Conservation (phyloP, 1,140 invertebrate species). For the Hypsibius dujardini region DNA sequence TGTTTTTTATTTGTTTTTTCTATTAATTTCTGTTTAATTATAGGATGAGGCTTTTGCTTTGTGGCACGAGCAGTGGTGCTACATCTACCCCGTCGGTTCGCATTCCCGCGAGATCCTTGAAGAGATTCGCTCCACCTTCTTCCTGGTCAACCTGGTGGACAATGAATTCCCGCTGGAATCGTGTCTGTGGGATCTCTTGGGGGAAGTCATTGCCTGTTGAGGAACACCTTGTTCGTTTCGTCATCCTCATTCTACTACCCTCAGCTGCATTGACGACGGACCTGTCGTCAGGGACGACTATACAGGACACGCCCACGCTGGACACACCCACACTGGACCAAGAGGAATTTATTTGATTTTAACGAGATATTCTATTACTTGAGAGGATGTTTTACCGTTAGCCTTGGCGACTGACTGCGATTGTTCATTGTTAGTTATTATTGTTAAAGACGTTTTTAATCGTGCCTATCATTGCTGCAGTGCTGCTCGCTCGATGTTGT, state of each 20-base stretch:
- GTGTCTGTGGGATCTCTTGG: constrained; percentile 33
- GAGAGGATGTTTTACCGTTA: too few species aligned
- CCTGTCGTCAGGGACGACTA: not conserved
- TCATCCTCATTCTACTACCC: not conserved
- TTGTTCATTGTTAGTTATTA: too few species aligned
- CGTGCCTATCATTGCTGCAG: too few species aligned
- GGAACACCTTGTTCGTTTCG: not conserved
- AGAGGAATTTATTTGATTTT: too few species aligned
- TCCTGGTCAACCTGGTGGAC: constrained; percentile 44
- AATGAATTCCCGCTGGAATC: constrained; percentile 42
- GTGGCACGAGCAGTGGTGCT: constrained; percentile 42
- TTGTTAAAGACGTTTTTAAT: too few species aligned
- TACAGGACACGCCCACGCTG: not conserved
- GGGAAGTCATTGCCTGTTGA: not conserved
- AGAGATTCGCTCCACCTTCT: constrained; percentile 39
- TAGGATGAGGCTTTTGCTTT: constrained; percentile 44
- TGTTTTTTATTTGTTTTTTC: constrained; percentile 13
- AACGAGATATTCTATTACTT: too few species aligned
- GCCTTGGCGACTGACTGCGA: too few species aligned
- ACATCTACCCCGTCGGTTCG: constrained; percentile 38
- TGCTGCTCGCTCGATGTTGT: too few species aligned
- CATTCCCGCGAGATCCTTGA: constrained; percentile 36
- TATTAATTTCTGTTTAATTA: constrained; percentile 18
- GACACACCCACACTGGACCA: too few species aligned
- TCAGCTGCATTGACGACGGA: not conserved